phyloP scores from a whole-genome alignment of 2,797 vertebrate genomes.

The Hypotaenidia okinawae region DNA sequence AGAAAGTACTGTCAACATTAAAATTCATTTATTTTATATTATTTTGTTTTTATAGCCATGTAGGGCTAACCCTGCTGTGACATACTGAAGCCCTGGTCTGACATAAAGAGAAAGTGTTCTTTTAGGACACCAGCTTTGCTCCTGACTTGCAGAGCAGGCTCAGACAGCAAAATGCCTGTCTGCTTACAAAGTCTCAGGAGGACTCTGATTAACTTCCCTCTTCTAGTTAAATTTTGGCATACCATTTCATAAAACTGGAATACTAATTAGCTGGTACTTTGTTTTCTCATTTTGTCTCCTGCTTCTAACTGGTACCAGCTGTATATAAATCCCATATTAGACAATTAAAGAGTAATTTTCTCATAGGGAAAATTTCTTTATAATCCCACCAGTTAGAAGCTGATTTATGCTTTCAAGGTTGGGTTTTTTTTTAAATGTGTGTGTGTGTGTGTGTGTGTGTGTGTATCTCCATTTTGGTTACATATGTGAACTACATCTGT shows the following conservation, averaged over 20 bases:
- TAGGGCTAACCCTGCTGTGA: neutral
- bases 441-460: no score
- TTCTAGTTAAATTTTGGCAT: neutral
- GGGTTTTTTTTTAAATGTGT: neutral
- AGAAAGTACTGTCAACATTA: neutral
- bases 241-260: slow-evolving; percentile 2
- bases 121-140: neutral
- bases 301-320: neutral
- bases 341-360: neutral
- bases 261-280: neutral
- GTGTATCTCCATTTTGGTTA: neutral
- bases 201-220: neutral
- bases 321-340: neutral
- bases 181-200: neutral
- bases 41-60: neutral
- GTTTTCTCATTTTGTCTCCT: slow-evolving; percentile 18
- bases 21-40: neutral
- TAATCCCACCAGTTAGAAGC: neutral
- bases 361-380: neutral
- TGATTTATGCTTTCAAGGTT: neutral
- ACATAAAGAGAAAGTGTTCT: neutral
- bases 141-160: neutral
- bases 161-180: neutral
- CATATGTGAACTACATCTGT: neutral
- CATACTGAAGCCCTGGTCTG: neutral